phyloP scores from a whole-genome alignment of 1,140 invertebrate genomes.

The Artemia franciscana region DNA sequence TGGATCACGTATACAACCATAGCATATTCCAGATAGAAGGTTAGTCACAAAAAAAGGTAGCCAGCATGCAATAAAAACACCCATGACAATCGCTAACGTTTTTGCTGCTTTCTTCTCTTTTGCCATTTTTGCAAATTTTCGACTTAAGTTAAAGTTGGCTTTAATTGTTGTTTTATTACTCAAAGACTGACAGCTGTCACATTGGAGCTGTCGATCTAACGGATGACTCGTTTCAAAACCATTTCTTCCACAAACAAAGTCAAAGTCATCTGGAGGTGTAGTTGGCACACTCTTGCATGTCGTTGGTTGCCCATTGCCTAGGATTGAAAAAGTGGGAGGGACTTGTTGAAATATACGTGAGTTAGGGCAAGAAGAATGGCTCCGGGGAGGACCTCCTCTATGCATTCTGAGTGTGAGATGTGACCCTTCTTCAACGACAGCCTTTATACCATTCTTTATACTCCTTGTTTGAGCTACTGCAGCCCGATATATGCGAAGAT shows the following conservation, averaged over 20 bases:
- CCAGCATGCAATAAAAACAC: constrained; percentile 91
- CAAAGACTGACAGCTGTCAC: background rate
- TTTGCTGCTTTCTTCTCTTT: constrained; percentile 31
- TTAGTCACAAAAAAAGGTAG: constrained; percentile 96
- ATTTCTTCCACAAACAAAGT: background rate
- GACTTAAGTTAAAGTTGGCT: constrained; percentile 62
- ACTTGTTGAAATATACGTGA: background rate
- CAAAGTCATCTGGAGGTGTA: background rate
- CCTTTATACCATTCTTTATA: constrained; percentile 29
- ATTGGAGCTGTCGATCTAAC: background rate
- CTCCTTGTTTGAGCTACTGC: constrained; percentile 76
- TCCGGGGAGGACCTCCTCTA: constrained; percentile 38
- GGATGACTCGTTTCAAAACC: background rate
- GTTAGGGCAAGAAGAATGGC: background rate
- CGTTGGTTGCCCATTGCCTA: background rate
- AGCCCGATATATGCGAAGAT: constrained; percentile 79
- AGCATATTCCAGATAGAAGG: constrained; percentile 67
- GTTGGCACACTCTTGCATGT: background rate
- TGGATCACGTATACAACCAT: constrained; percentile 59
- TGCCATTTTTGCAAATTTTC: constrained; percentile 35
- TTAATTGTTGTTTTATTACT: constrained; percentile 11
- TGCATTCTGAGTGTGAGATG: constrained; percentile 65
- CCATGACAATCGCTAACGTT: constrained; percentile 38
- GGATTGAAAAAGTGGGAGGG: constrained; percentile 2
- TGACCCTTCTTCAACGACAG: constrained; percentile 33